Base-by-base conservation (phyloP, 2,113 vertebrate species). In the Erythrocercus mccallii region DNA sequence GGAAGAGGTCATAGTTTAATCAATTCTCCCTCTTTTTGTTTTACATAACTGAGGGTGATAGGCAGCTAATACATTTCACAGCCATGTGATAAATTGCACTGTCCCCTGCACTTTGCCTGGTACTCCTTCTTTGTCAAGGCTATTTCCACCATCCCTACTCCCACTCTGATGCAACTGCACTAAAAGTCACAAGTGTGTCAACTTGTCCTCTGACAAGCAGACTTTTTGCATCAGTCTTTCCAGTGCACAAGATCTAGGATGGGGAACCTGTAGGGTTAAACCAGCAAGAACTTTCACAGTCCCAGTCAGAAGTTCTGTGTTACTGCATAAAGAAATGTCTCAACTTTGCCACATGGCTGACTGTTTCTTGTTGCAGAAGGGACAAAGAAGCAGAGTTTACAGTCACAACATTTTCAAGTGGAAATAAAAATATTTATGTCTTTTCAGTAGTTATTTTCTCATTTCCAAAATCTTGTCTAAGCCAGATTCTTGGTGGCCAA, bases 31-130 rank as follows among this genome's bases (percentile, higher is more conserved):
- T 92, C 69, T 88, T 93, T 95, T 92, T 93, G 88, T 94, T 96
- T 95, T 96, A 96, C 94, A 96, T 97, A 96, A 96, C 92, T 83
- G 90, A 88, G 88, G 85, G 82, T 95, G 96, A 97, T 96, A 93
- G 90, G 93, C 93, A 90, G 88, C 87, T 96, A 96, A 96, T 94
- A 90, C 76, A 77, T 96, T 96, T 96, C 93, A 96, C 64, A 83
- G 92, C 64, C 72, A 71, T 89, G 86, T 91, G 91, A 97, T 92
- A 95, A 95, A 97, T 95, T 95, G 90, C 90, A 86, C 80, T 97
- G 94, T 94, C 96, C 86, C 93, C 95, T 96, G 88, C 92, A 90
- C 80, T 94, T 91, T 94, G 58, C 90, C 79, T 88, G 85, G 58
- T 81, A 86, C 45, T 90, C 48, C 80, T 94, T 96, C 95, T 96